A percentile compares a stretch with the other conserved stretches of the same genome.
These are phyloP conservation scores for Lophura nycthemera DNA, from an alignment of 2,113 vertebrate genomes.

Conservation along the genomic window DNA sequence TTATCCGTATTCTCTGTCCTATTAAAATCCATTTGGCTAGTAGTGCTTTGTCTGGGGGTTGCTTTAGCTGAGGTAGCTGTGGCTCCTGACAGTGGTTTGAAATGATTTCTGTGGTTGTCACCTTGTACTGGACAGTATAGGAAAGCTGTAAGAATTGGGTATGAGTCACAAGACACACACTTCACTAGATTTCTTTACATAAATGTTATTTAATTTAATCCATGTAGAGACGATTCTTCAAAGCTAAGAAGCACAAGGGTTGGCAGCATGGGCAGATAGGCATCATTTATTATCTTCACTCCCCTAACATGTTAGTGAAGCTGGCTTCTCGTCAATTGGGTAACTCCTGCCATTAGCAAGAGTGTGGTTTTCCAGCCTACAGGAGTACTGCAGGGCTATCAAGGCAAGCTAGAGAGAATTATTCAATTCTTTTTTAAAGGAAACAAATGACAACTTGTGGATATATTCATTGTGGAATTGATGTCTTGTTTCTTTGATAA, in stretches of 20 bases:
- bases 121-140: background rate
- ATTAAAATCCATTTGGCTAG: background rate
- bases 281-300: background rate
- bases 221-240: background rate
- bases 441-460: constrained; percentile 24
- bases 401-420: background rate
- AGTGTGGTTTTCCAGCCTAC: background rate
- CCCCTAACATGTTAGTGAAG: background rate
- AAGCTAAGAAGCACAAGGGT: background rate
- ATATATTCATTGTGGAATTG: background rate
- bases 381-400: background rate
- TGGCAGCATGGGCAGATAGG: background rate
- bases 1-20: background rate
- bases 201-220: background rate
- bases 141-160: background rate
- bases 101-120: constrained; percentile 6
- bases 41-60: background rate
- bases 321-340: background rate
- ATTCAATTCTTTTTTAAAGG: background rate
- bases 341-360: background rate
- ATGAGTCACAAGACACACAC: background rate
- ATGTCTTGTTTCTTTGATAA: constrained; percentile 10
- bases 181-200: background rate
- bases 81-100: background rate
- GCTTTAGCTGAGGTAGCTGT: background rate